Conservation (phyloP, 2,113 vertebrate species). For the Triplophysa tibetana region DNA sequence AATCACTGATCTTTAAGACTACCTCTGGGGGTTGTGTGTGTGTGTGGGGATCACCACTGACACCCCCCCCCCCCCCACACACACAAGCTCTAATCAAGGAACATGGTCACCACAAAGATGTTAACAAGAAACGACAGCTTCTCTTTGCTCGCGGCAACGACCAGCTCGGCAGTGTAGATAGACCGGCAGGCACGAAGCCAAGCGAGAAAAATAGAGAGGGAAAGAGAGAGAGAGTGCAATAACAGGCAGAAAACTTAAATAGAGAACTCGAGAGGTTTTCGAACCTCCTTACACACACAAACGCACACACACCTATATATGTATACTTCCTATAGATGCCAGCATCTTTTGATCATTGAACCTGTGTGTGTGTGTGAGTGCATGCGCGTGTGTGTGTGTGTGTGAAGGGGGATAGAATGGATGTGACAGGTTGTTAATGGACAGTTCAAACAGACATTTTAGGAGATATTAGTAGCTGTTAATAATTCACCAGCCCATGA, state of each 20-base stretch:
- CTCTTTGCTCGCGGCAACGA: slow-evolving; percentile 77
- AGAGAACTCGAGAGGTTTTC: background rate
- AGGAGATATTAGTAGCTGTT: slow-evolving; percentile 80
- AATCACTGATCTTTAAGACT: slow-evolving; percentile 83
- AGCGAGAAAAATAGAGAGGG: slow-evolving; percentile 65
- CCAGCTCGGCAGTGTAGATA: slow-evolving; percentile 79
- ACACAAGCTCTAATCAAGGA: slow-evolving; percentile 71
- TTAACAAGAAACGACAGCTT: slow-evolving; percentile 81
- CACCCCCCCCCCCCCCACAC: slow-evolving; percentile 43
- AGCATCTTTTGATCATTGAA: background rate
- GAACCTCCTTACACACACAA: background rate
- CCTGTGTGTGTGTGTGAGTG: background rate
- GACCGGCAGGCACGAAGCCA: slow-evolving; percentile 79
- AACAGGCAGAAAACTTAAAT: background rate
- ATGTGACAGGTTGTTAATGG: slow-evolving; percentile 79
- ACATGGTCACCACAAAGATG: slow-evolving; percentile 72
- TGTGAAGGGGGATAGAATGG: background rate
- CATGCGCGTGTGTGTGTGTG: background rate
- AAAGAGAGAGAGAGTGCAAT: slow-evolving; percentile 38
- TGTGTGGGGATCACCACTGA: background rate
- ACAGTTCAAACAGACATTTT: slow-evolving; percentile 62
- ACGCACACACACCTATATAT: background rate
- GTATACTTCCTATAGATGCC: no score
- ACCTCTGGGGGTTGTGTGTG: slow-evolving; percentile 61
- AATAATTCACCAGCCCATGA: slow-evolving; percentile 77